A percentile compares a stretch with the other conserved stretches of the same genome.
Conservation (phyloP, 2,113 vertebrate genomes). For the Scortum barcoo region DNA sequence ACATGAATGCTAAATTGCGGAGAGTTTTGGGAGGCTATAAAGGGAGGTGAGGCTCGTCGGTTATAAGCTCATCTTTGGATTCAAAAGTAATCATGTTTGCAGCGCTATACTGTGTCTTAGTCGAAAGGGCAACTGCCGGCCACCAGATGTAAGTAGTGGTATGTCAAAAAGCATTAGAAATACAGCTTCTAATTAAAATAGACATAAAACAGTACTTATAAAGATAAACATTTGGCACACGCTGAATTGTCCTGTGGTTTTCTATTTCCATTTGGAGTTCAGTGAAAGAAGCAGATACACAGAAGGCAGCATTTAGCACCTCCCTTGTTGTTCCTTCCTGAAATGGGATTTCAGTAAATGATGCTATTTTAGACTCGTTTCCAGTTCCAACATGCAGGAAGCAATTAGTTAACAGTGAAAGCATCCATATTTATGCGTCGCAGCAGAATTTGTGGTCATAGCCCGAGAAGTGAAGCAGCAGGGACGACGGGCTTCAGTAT, state of each 20-base stretch:
- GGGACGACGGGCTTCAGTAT: constrained; percentile 43
- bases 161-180: constrained; percentile 4
- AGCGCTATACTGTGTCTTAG: not conserved
- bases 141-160: not conserved
- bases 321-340: constrained; percentile 50
- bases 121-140: not conserved
- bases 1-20: constrained; percentile 45
- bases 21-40: constrained; percentile 43
- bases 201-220: constrained; percentile 4
- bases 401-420: constrained; percentile 62
- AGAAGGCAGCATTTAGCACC: constrained; percentile 51
- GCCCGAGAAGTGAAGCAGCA: constrained; percentile 45
- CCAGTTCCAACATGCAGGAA: constrained; percentile 57
- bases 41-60: constrained; percentile 19
- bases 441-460: constrained; percentile 24
- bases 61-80: constrained; percentile 10
- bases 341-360: constrained; percentile 67
- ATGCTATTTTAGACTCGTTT: constrained; percentile 68
- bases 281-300: constrained; percentile 46
- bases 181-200: not conserved
- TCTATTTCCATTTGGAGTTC: constrained; percentile 43
- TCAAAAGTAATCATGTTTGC: constrained; percentile 13
- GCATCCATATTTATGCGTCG: constrained; percentile 56
- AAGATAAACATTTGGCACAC: constrained; percentile 36
- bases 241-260: constrained; percentile 22